These are phyloP conservation scores for Platycercus adscitus DNA, from an alignment of 2,113 vertebrate genomes.

Conservation along the genomic window DNA sequence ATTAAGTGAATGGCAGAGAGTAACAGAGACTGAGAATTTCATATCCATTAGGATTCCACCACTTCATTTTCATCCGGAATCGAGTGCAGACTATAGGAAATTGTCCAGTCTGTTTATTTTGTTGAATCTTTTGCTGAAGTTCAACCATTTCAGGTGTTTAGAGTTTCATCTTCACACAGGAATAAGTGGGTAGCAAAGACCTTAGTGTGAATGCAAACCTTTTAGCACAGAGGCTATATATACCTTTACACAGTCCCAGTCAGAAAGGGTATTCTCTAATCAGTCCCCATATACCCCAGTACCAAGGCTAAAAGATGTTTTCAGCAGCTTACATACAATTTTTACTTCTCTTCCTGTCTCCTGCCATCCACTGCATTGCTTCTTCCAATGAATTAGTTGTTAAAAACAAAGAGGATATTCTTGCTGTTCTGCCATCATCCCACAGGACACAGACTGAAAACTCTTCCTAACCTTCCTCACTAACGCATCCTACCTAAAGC, in stretches of 20 bases:
- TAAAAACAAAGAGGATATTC: not conserved
- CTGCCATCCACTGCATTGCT: not conserved
- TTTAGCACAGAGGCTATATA: not conserved
- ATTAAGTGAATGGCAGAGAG: not conserved
- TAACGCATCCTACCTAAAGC: not conserved
- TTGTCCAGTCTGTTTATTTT: not conserved
- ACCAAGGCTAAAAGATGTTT: not conserved
- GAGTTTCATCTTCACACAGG: not conserved
- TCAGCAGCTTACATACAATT: not conserved
- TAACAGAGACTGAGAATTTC: not conserved
- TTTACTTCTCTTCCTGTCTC: not conserved
- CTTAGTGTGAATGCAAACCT: not conserved
- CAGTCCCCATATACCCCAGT: fast-evolving
- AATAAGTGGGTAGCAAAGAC: not conserved
- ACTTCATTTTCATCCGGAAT: not conserved
- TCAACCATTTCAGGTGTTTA: not conserved
- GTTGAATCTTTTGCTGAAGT: not conserved
- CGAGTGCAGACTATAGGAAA: not conserved
- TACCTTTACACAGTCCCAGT: not conserved
- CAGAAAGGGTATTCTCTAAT: not conserved
- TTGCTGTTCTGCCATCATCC: not conserved
- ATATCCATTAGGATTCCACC: not conserved
- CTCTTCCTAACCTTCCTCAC: not conserved
- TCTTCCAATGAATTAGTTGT: not conserved
- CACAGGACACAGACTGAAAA: not conserved